These are phyloP conservation scores for Equus quagga DNA, from an alignment of 2,113 vertebrate genomes.

Conservation along the genomic window DNA sequence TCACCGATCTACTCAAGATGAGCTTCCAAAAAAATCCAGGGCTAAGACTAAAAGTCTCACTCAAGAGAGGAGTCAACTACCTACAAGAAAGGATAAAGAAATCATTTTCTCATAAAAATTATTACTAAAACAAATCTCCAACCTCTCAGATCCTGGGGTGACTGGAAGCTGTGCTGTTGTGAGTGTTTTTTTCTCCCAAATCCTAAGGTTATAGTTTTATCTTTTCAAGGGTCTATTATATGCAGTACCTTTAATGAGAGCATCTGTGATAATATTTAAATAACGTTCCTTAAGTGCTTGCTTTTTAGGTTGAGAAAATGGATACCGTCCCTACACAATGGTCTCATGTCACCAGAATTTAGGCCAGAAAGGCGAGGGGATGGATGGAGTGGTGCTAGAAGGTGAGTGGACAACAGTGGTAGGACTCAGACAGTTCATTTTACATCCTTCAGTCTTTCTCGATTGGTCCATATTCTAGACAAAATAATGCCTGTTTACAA, in stretches of 20 bases:
- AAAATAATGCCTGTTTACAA: constrained; percentile 28
- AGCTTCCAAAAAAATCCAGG: not conserved
- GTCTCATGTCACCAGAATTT: not conserved
- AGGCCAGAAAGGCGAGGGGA: not conserved
- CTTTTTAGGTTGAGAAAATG: not conserved
- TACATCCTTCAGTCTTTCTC: not conserved
- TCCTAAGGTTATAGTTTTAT: not conserved
- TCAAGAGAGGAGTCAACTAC: not conserved
- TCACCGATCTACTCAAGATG: not conserved
- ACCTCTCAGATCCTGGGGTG: not conserved
- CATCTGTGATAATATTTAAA: not conserved
- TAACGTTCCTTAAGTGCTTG: not conserved
- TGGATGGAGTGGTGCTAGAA: not conserved
- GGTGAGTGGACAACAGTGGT: not conserved
- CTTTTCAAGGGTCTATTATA: not conserved
- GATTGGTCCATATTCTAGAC: not conserved
- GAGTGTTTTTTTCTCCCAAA: no score
- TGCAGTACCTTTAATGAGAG: not conserved
- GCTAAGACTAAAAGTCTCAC: not conserved
- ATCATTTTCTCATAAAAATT: not conserved
- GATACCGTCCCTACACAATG: rapidly evolving
- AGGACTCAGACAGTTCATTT: not conserved
- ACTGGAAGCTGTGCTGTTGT: not conserved
- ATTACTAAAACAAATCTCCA: not conserved
- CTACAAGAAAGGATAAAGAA: not conserved